A percentile compares a stretch with the other conserved stretches of the same genome.
Conservation (phyloP, 2,888 invertebrate species). For the Agrotis clavis region DNA sequence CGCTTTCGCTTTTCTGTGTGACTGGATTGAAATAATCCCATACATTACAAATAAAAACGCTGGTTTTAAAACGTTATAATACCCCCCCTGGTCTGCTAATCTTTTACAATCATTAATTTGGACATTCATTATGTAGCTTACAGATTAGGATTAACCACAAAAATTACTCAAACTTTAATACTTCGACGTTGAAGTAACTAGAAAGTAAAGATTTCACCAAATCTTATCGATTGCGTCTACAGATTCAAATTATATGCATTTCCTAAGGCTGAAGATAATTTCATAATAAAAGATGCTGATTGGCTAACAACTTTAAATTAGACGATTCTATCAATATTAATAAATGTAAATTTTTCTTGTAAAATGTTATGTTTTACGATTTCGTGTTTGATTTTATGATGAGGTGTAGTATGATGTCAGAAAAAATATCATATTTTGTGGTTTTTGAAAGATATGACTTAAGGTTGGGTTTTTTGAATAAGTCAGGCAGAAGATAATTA, state of each 20-base stretch:
- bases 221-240: conserved; percentile 29
- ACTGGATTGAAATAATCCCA: too few relatives aligned
- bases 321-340: conserved; percentile 43
- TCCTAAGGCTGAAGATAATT: conserved; percentile 37
- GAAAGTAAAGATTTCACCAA: conserved; percentile 57
- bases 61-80: too few relatives aligned
- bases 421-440: conserved; percentile 8
- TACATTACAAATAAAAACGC: too few relatives aligned
- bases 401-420: conserved; percentile 23
- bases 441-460: conserved; percentile 1
- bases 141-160: conserved; percentile 3
- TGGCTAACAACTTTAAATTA: conserved; percentile 16
- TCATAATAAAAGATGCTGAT: conserved; percentile 47
- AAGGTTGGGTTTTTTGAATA: conserved; percentile 1
- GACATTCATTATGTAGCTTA: not conserved
- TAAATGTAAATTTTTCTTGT: conserved; percentile 36
- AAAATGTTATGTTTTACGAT: conserved; percentile 26
- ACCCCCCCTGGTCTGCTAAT: too few relatives aligned
- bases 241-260: conserved; percentile 48
- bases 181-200: conserved; percentile 7
- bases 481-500: not conserved
- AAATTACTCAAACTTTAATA: conserved; percentile 16
- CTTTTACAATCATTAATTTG: too few relatives aligned
- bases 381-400: conserved; percentile 10
- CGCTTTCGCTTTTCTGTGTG: too few relatives aligned